Conservation (phyloP, 2,888 invertebrate genomes). For the Timandra comae region DNA sequence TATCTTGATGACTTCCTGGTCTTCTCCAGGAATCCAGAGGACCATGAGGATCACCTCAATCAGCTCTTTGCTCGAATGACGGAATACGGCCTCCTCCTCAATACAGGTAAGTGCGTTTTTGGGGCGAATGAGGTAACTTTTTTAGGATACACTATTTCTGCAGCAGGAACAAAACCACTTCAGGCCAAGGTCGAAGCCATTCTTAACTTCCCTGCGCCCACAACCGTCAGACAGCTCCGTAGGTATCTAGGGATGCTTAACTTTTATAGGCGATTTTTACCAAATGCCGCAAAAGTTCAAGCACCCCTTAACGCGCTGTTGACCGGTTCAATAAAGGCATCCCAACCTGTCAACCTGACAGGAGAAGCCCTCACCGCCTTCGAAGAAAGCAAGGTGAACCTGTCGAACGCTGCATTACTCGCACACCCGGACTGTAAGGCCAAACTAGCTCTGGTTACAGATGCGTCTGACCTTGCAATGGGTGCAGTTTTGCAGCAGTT, state of each 20-base stretch:
- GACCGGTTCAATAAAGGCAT: conserved; percentile 27
- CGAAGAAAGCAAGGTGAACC: conserved; percentile 23
- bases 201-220: conserved; percentile 7
- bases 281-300: conserved; percentile 14
- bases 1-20: conserved; percentile 6
- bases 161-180: not conserved
- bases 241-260: conserved; percentile 20
- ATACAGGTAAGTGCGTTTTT: conserved; percentile 1
- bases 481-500: conserved; percentile 44
- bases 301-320: conserved; percentile 10
- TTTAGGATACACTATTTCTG: not conserved
- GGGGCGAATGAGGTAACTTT: conserved; percentile 1
- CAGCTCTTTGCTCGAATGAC: not conserved
- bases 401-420: conserved; percentile 29
- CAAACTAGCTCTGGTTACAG: conserved; percentile 29
- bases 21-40: not conserved
- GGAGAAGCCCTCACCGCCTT: conserved; percentile 21
- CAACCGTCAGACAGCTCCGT: conserved; percentile 12
- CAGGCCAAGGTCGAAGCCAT: not conserved
- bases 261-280: conserved; percentile 19
- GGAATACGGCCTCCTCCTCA: conserved; percentile 1
- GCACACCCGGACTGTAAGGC: conserved; percentile 34
- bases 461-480: conserved; percentile 42
- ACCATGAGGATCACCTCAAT: not conserved
- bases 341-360: conserved; percentile 21